Evolutionary conservation across 1,140 invertebrate species (phyloP).

Genomic region (Trypoxylus dichotomus): DNA sequence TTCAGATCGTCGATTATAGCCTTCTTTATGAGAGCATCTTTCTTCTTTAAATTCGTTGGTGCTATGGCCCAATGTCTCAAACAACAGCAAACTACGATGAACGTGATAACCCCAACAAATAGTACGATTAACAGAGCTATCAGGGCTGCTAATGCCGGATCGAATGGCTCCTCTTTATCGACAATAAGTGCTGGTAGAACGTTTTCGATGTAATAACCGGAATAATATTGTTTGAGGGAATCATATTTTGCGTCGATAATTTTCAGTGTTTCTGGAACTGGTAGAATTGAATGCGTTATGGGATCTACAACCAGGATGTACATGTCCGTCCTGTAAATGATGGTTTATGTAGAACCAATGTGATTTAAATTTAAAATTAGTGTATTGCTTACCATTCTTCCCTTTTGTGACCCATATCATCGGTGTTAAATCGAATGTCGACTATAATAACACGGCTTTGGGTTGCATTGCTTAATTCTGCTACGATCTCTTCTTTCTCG

Average conservation of each 20-base stretch:
- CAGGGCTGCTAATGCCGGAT: constrained; percentile 80
- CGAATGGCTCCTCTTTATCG: constrained; percentile 73
- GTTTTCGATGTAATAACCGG: constrained; percentile 81
- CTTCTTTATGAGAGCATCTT: constrained; percentile 79
- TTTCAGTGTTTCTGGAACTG: constrained; percentile 78
- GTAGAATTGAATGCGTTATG: constrained; percentile 71
- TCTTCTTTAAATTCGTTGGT: constrained; percentile 66
- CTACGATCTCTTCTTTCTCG: constrained; percentile 69
- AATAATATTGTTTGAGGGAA: constrained; percentile 74
- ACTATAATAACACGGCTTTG: constrained; percentile 75
- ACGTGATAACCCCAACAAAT: constrained; percentile 83
- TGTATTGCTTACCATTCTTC: constrained; percentile 61
- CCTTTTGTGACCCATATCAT: constrained; percentile 67
- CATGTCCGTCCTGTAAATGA: constrained; percentile 75
- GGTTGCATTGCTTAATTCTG: constrained; percentile 74
- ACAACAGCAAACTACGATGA: constrained; percentile 86
- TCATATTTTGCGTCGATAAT: constrained; percentile 85
- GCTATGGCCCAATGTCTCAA: constrained; percentile 76
- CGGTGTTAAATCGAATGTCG: constrained; percentile 75
- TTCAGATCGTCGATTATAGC: constrained; percentile 81
- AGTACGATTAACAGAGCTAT: constrained; percentile 84
- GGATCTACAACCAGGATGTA: constrained; percentile 84
- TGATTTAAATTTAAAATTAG: neutral
- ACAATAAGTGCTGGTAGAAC: constrained; percentile 69
- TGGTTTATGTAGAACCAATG: neutral